Base-by-base conservation (phyloP, 2,113 vertebrate species). In the Rattus rattus region DNA sequence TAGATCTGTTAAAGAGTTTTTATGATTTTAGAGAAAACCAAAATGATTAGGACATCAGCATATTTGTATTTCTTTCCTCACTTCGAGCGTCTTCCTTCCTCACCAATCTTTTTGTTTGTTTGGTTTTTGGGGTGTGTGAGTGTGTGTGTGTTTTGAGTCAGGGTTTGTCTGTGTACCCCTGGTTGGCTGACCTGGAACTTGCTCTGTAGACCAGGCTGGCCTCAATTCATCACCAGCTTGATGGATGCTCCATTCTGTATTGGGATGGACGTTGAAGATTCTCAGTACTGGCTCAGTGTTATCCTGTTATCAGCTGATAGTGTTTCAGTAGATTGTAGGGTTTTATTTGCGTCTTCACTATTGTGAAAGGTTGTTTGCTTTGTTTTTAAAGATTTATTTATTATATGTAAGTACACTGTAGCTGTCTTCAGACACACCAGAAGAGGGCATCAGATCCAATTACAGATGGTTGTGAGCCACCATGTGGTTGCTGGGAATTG, bases 281-380 rank as follows among this genome's bases (percentile, higher is more conserved):
- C 91, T 92, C 81, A 56, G 13, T 84, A 36, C 49, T 92, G 36
- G 65, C n/a, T 94, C 36, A 61, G 17, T 94, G 26, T 24, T 89
- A n/a, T 86, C 67, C n/a, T 91, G 61, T 36, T 91, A 59, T 43
- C 88, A 19, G 52, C 61, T 91, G 81, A 69, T 87, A 73, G 49
- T 43, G 93, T 49, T 92, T 92, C 36, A 59, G n/a, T 69, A 49
- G 16, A 12, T 79, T 94, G 30, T 36, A 84, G 39, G 16, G 61
- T 94, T 96, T 91, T 96, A 73, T 95, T 96, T 96, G 47, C 70
- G 26, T 70, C 75, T 92, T 33, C 2, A 7, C 19, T 79, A 13
- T 80, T 94, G 76, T 94, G 85, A 97, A 36, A 39, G 85, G 94
- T 92, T 56, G 39, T 77, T 2, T 75, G 49, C 90, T 98, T 97